phyloP scores from a whole-genome alignment of 2,797 vertebrate species.

The Poliocrania exsul region DNA sequence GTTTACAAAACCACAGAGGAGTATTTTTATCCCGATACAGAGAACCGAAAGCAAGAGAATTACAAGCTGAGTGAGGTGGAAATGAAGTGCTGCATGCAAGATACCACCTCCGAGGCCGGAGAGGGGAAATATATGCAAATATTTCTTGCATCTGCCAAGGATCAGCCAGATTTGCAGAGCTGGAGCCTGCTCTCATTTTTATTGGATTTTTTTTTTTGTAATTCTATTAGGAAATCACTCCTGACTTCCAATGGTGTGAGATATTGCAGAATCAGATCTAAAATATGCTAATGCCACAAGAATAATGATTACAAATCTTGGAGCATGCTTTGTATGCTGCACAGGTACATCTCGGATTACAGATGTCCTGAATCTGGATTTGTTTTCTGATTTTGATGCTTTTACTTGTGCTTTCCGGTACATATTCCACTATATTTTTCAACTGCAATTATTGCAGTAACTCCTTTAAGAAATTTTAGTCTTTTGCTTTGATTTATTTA shows the following conservation, averaged over 20 bases:
- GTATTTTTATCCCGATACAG: neutral
- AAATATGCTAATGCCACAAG: neutral
- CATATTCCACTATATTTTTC: neutral
- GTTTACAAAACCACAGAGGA: conserved; percentile 37
- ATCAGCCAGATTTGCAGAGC: neutral
- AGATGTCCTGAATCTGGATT: conserved; percentile 11
- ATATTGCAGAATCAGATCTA: conserved; percentile 4
- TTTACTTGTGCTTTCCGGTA: neutral
- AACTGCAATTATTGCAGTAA: neutral
- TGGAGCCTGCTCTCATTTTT: neutral
- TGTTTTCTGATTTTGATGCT: conserved; percentile 11
- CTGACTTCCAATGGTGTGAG: neutral
- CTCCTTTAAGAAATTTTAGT: conserved; percentile 3
- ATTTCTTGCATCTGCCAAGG: neutral
- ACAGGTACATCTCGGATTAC: neutral
- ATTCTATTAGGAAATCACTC: neutral
- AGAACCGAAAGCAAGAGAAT: neutral
- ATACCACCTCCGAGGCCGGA: neutral
- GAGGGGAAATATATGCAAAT: neutral
- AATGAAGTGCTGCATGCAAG: neutral
- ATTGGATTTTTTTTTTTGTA: neutral
- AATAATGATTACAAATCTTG: neutral
- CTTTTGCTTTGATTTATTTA: conserved; percentile 13
- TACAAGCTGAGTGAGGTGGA: neutral
- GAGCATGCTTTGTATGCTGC: neutral